A percentile compares a stretch with the other conserved stretches of the same genome.
phyloP scores from a whole-genome alignment of 1,140 invertebrate genomes.

The Asobara japonica region DNA sequence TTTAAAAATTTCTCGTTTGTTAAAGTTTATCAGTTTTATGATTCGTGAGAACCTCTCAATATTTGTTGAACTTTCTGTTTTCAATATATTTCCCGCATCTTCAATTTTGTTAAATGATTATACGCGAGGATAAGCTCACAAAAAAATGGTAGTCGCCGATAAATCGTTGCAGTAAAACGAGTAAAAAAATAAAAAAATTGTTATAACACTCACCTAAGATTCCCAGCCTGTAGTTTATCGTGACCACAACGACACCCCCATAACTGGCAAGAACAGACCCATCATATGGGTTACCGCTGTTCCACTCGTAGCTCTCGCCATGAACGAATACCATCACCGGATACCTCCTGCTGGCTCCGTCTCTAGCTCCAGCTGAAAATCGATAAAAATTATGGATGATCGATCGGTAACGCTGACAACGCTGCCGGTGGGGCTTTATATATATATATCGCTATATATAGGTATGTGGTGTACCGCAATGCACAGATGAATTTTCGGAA shows the following conservation, averaged over 20 bases:
- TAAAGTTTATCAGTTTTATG: too few relatives aligned
- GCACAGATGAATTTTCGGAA: too few relatives aligned
- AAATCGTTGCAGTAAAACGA: not conserved
- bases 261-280: slow-evolving; percentile 91
- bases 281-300: slow-evolving; percentile 95
- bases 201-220: slow-evolving; percentile 83
- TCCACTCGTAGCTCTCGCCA: slow-evolving; percentile 96
- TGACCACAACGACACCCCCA: slow-evolving; percentile 93
- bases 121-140: too few relatives aligned
- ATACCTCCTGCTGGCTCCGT: slow-evolving; percentile 71
- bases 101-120: too few relatives aligned
- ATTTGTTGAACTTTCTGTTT: too few relatives aligned
- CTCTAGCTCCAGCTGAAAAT: slow-evolving; percentile 75
- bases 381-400: slow-evolving; percentile 58
- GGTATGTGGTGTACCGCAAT: too few relatives aligned
- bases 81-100: too few relatives aligned
- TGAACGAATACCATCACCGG: slow-evolving; percentile 96
- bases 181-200: too few relatives aligned
- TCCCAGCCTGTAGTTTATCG: slow-evolving; percentile 96
- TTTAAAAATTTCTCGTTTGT: too few relatives aligned
- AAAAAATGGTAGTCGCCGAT: not conserved
- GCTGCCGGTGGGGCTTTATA: not conserved
- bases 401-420: slow-evolving; percentile 43
- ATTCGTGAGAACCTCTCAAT: too few relatives aligned
- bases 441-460: too few relatives aligned